These are phyloP conservation scores for Brachionus plicatilis DNA, from an alignment of 1,140 invertebrate species.

Conservation along the genomic window DNA sequence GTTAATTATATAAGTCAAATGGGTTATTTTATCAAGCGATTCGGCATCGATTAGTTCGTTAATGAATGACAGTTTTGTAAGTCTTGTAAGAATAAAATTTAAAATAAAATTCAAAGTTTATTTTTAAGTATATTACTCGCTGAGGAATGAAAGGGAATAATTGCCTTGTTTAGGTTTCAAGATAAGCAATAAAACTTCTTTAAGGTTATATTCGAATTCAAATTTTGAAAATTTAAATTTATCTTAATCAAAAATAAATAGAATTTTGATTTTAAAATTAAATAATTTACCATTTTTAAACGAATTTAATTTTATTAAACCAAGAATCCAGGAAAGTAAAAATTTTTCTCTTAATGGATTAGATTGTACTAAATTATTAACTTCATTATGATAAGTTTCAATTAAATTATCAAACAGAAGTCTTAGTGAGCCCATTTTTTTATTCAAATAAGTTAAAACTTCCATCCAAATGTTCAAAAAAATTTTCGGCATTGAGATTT, in stretches of 20 bases:
- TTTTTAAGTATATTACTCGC: neutral
- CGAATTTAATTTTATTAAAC: neutral
- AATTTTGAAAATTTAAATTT: constrained; percentile 17
- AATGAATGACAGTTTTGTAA: neutral
- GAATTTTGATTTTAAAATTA: neutral
- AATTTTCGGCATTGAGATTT: neutral
- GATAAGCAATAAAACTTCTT: neutral
- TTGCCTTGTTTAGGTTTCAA: constrained; percentile 3
- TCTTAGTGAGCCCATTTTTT: neutral
- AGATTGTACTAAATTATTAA: neutral
- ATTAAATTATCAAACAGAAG: constrained; percentile 6
- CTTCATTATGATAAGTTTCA: neutral
- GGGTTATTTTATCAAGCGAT: neutral
- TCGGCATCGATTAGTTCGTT: neutral
- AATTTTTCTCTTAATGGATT: constrained; percentile 9
- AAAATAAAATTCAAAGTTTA: neutral
- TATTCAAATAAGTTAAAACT: neutral
- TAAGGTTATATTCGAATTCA: constrained; percentile 11
- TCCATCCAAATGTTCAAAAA: constrained; percentile 30
- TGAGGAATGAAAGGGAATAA: neutral
- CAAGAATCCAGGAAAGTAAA: neutral
- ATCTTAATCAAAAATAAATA: neutral
- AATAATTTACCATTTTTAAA: constrained; percentile 9
- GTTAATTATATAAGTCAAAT: neutral
- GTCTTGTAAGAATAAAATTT: neutral